Conservation (phyloP, 2,797 vertebrate species). For the Rhinatrema bivittatum region DNA sequence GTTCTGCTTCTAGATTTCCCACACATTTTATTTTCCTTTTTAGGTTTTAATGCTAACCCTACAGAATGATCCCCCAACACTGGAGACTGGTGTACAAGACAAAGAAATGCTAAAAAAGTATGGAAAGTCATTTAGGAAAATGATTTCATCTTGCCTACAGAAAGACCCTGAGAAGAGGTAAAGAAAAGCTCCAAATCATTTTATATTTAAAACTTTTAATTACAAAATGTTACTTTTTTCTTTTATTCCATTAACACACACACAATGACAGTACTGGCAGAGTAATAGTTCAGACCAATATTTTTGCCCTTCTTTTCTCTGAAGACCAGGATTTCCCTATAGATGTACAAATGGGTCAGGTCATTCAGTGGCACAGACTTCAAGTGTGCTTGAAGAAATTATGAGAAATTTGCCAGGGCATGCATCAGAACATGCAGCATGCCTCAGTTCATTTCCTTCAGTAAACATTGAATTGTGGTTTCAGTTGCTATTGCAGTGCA, state of each 20-base stretch:
- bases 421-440: no score
- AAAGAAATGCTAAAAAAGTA: slow-evolving; percentile 98
- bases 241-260: rapidly evolving
- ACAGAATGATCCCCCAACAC: slow-evolving; percentile 86
- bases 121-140: slow-evolving; percentile 92
- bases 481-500: no score
- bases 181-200: background rate
- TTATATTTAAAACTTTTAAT: rapidly evolving
- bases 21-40: no score
- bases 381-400: no score
- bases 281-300: background rate
- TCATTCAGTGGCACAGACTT: no score
- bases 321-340: no score
- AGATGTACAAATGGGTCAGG: no score
- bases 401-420: no score
- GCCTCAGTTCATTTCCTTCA: no score
- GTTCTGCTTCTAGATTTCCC: no score
- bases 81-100: slow-evolving; percentile 94
- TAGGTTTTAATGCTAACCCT: slow-evolving; percentile 93
- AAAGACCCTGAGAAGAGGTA: slow-evolving; percentile 98
- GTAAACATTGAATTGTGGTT: no score
- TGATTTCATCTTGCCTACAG: slow-evolving; percentile 92
- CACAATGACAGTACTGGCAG: background rate
- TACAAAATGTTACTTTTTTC: background rate
- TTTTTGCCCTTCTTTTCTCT: no score